Base-by-base conservation (phyloP, 2,113 vertebrate genomes). In the Physeter macrocephalus region DNA sequence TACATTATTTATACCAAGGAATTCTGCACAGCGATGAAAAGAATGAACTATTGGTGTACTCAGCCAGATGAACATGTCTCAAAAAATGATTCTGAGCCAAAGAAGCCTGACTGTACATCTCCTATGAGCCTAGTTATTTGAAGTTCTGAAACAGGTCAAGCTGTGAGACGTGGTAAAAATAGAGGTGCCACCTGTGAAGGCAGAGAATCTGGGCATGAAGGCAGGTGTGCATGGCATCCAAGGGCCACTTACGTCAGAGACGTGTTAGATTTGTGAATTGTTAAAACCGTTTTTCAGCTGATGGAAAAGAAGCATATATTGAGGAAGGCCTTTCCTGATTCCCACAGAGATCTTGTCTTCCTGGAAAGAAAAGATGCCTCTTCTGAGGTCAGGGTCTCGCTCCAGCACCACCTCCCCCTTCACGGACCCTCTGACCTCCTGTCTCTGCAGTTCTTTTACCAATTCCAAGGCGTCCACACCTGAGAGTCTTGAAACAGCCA, bases 231-330 rank as follows among this genome's bases (percentile, higher is more conserved):
- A 0, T 1, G 7, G 67, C 8, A 0, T 31, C 8, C 21, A 27
- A 43, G 77, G 5, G 77, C 43, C 43, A 8, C 41, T 6, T 4
- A 25, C 14, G 10, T 27, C 75, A 9, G 0, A 20, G 31, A 18
- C 3, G 2, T n/a, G 2, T 36, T 4, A 34, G 66, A n/a, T 8
- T 0, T 43, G 43, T 10, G 57, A 8, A 1, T 27, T 27, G 6
- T 12, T 31, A 7, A 12, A 31, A 25, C 13, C 0, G 2, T 31
- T 49, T 46, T 66, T 36, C 78, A 57, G 67, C 49, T 9, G 69
- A 39, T 1, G 41, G 80, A 13, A 27, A 20, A 34, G 27, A 21
- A 1, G 29, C 0, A 4, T 31, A 4, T 31, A 46, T 6, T 2
- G 31, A 34, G 49, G 43, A 67, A 90, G 43, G 4, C 9, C 31